These are phyloP conservation scores for Lutjanus erythropterus DNA, from an alignment of 2,113 vertebrate genomes.

Conservation along the genomic window DNA sequence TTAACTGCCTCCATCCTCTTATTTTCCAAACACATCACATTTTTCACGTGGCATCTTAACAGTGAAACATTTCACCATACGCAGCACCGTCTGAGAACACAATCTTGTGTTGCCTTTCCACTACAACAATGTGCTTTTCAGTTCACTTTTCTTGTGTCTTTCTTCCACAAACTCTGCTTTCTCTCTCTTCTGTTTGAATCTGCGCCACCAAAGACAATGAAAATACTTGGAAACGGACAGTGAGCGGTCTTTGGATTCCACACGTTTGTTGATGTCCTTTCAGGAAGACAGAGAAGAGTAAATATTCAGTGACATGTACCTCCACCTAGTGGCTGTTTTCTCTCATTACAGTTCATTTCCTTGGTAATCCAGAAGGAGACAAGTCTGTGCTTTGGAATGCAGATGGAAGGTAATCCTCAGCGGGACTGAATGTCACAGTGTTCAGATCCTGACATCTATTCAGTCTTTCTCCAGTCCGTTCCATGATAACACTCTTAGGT, in stretches of 20 bases:
- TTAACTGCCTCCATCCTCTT: constrained; percentile 19
- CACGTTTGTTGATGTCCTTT: background rate
- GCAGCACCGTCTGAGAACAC: constrained; percentile 1
- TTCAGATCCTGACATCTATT: constrained; percentile 24
- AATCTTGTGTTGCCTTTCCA: constrained; percentile 5
- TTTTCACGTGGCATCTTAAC: constrained; percentile 5
- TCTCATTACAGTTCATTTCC: constrained; percentile 43
- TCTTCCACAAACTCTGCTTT: constrained; percentile 1
- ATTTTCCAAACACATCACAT: constrained; percentile 40
- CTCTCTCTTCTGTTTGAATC: background rate
- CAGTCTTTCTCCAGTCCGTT: constrained; percentile 14
- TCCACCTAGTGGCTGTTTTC: constrained; percentile 69
- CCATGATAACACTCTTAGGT: constrained; percentile 78
- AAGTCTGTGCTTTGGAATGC: constrained; percentile 12
- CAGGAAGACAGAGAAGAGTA: constrained; percentile 1
- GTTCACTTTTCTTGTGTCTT: constrained; percentile 13
- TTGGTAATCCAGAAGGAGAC: background rate
- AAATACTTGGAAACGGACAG: background rate
- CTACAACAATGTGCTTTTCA: background rate
- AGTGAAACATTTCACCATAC: background rate
- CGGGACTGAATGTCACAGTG: constrained; percentile 1
- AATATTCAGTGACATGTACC: constrained; percentile 55
- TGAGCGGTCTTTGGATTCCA: background rate
- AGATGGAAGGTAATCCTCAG: background rate
- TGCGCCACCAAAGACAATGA: background rate